Evolutionary conservation across 1,140 invertebrate genomes (phyloP).

Genomic region (Caenorhabditis remanei): DNA sequence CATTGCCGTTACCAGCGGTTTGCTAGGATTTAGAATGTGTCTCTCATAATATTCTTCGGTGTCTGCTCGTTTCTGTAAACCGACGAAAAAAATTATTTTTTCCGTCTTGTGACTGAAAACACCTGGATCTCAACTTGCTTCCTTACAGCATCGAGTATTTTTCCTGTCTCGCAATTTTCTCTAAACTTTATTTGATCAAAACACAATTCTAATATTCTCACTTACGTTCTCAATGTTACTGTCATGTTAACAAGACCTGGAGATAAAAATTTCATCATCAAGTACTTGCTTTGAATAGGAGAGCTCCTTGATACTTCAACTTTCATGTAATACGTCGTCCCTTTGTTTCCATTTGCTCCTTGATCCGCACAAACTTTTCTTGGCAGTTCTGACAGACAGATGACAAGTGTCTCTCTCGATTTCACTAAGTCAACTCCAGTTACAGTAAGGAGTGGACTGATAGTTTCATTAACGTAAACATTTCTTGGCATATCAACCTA

Average conservation of each 20-base stretch:
- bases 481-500: conserved; percentile 61
- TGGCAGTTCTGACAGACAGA: conserved; percentile 59
- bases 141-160: conserved; percentile 55
- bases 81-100: neutral
- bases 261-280: conserved; percentile 57
- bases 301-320: conserved; percentile 5
- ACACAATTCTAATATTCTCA: neutral
- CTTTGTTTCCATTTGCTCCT: conserved; percentile 55
- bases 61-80: conserved; percentile 65
- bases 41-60: conserved; percentile 64
- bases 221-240: conserved; percentile 56
- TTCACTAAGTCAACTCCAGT: conserved; percentile 24
- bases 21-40: conserved; percentile 59
- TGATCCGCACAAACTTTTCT: conserved; percentile 62
- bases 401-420: conserved; percentile 27
- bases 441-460: conserved; percentile 59
- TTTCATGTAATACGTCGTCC: conserved; percentile 48
- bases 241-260: conserved; percentile 45
- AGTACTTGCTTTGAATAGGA: conserved; percentile 57
- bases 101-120: neutral
- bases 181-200: neutral
- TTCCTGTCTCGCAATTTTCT: conserved; percentile 61
- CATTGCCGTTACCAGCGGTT: conserved; percentile 56
- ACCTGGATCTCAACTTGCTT: conserved; percentile 53
- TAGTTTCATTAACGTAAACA: conserved; percentile 65